Evolutionary conservation across 2,888 invertebrate species (phyloP).

Genomic region (Pycnomerus fuliginosus): DNA sequence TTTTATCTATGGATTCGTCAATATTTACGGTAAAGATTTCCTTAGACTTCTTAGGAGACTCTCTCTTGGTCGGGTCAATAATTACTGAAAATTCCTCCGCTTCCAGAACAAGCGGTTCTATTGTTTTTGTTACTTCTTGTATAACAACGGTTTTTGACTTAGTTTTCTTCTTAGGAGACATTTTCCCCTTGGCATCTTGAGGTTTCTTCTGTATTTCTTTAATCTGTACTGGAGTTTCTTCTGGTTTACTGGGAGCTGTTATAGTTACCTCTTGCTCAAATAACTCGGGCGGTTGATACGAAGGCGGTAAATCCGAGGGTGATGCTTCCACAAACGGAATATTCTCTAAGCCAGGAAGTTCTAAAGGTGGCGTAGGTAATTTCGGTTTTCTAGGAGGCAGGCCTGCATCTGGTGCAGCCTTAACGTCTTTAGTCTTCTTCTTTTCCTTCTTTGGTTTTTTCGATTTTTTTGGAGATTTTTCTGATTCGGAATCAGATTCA

Average conservation of each 20-base stretch:
- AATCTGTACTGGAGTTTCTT: conserved; percentile 17
- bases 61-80: conserved; percentile 41
- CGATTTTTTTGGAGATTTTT: conserved; percentile 45
- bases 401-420: conserved; percentile 26
- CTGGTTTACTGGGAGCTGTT: conserved; percentile 17
- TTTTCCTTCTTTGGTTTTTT: conserved; percentile 41
- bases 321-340: conserved; percentile 47
- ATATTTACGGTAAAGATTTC: conserved; percentile 42
- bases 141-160: conserved; percentile 36
- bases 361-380: conserved; percentile 42
- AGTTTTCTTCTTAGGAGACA: conserved; percentile 32
- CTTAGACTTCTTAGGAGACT: conserved; percentile 39
- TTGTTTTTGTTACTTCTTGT: conserved; percentile 44
- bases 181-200: conserved; percentile 27
- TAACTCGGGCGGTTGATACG: conserved; percentile 23
- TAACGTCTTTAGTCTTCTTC: conserved; percentile 34
- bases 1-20: conserved; percentile 37
- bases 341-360: conserved; percentile 39
- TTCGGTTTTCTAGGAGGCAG: conserved; percentile 44
- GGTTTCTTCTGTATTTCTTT: conserved; percentile 35
- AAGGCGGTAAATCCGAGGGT: conserved; percentile 30
- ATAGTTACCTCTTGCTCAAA: conserved; percentile 20
- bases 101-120: conserved; percentile 44
- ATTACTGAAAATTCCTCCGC: conserved; percentile 45
- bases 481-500: conserved; percentile 51